A percentile compares a stretch with the other conserved stretches of the same genome.
Evolutionary conservation across 2,888 invertebrate species (phyloP).

Genomic region (Bhutanitis thaidina): DNA sequence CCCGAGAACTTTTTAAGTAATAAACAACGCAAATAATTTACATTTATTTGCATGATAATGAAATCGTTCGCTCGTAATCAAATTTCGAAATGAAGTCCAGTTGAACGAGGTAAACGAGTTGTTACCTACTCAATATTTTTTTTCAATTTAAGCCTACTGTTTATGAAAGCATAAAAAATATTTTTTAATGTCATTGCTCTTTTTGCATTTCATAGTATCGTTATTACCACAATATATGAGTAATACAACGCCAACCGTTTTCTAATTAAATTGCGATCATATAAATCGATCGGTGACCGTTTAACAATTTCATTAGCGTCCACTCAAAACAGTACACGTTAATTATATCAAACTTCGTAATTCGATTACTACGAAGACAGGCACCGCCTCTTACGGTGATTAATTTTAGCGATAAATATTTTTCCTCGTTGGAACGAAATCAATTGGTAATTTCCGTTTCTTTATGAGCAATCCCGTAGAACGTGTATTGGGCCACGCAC

Average conservation of each 20-base stretch:
- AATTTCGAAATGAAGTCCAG: constrained; percentile 14
- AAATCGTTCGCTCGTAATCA: constrained; percentile 7
- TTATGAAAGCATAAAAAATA: too few relatives aligned
- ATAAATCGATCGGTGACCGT: constrained; percentile 2
- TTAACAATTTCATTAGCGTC: constrained; percentile 14
- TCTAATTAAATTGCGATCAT: not conserved
- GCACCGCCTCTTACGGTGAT: not conserved
- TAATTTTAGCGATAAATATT: constrained; percentile 5
- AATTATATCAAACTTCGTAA: constrained; percentile 11
- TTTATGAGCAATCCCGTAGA: too few relatives aligned
- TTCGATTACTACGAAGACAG: constrained; percentile 7
- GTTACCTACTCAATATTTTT: constrained; percentile 1
- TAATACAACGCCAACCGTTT: not conserved
- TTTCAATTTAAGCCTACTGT: not conserved
- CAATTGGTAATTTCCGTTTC: not conserved
- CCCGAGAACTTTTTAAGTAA: constrained; percentile 3
- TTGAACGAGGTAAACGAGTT: constrained; percentile 1
- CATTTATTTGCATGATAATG: constrained; percentile 17
- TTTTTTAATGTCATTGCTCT: too few relatives aligned
- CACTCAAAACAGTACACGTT: constrained; percentile 11
- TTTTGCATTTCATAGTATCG: too few relatives aligned
- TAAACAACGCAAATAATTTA: constrained; percentile 7
- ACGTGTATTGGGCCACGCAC: too few relatives aligned
- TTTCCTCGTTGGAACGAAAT: constrained; percentile 2
- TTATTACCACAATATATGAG: too few relatives aligned